phyloP scores from a whole-genome alignment of 2,888 invertebrate genomes.

The Leucoma salicis region DNA sequence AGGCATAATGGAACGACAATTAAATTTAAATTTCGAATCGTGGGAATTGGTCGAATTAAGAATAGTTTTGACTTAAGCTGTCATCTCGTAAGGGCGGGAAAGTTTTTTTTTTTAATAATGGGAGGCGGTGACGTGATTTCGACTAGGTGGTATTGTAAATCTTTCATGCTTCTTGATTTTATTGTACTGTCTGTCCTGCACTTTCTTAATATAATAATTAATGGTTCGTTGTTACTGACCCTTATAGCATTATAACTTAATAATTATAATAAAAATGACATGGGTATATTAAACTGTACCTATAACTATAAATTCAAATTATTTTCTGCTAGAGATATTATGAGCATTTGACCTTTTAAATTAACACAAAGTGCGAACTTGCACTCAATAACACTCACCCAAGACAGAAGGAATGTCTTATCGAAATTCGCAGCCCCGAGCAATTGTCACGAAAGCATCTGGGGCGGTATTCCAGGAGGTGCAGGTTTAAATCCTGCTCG shows the following conservation, averaged over 20 bases:
- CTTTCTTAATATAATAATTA: constrained; percentile 24
- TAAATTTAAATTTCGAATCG: constrained; percentile 73
- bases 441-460: too few relatives aligned
- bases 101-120: constrained; percentile 42
- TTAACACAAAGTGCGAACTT: too few relatives aligned
- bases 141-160: constrained; percentile 48
- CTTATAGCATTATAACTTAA: constrained; percentile 1
- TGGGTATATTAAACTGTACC: too few relatives aligned
- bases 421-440: too few relatives aligned
- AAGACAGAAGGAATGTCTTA: too few relatives aligned
- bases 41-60: constrained; percentile 75
- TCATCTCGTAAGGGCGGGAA: constrained; percentile 63
- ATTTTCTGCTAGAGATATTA: too few relatives aligned
- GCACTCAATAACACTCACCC: too few relatives aligned
- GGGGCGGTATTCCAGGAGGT: too few relatives aligned
- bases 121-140: constrained; percentile 47
- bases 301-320: too few relatives aligned
- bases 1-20: constrained; percentile 72
- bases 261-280: too few relatives aligned
- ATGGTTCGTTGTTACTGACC: background rate
- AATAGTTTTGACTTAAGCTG: constrained; percentile 63
- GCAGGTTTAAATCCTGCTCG: too few relatives aligned
- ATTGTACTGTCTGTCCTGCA: constrained; percentile 26
- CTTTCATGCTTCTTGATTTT: constrained; percentile 37
- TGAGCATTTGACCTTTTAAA: too few relatives aligned